Conservation (phyloP, 2,888 invertebrate species). For the Caenorhabditis doughertyi region DNA sequence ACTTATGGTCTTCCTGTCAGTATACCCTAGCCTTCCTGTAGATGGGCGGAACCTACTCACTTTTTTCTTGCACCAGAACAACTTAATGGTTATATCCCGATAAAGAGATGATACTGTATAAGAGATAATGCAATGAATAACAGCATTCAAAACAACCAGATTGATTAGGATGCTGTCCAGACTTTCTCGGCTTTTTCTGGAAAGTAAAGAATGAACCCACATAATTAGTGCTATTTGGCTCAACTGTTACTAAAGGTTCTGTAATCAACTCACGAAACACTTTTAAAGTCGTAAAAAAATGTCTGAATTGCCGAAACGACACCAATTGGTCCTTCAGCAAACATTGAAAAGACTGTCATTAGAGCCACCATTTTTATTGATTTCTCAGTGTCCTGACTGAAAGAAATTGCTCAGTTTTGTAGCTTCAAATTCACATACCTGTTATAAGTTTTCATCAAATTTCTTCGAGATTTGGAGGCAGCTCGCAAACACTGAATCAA, state of each 20-base stretch:
- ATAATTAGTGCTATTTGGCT: no score
- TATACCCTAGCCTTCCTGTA: no score
- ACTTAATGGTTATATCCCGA: not conserved
- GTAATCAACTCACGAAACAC: not conserved
- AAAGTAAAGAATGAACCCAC: no score
- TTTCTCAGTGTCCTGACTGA: not conserved
- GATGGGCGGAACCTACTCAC: no score
- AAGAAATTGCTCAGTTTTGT: not conserved
- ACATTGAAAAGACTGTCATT: conserved; percentile 11
- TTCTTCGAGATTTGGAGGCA: not conserved
- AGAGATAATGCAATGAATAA: not conserved
- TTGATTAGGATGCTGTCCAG: not conserved
- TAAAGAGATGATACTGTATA: not conserved
- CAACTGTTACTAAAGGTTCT: no score
- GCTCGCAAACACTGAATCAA: not conserved
- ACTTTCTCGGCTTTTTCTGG: no score
- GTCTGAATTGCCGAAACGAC: not conserved
- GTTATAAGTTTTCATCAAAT: not conserved
- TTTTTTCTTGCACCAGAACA: not conserved
- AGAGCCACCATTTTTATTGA: conserved; percentile 4
- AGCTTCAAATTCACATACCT: not conserved
- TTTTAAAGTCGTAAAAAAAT: not conserved
- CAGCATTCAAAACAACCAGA: not conserved
- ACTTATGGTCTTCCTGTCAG: no score
- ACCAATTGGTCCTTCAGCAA: conserved; percentile 6